These are phyloP conservation scores for Gila orcuttii DNA, from an alignment of 2,113 vertebrate genomes.

Conservation along the genomic window DNA sequence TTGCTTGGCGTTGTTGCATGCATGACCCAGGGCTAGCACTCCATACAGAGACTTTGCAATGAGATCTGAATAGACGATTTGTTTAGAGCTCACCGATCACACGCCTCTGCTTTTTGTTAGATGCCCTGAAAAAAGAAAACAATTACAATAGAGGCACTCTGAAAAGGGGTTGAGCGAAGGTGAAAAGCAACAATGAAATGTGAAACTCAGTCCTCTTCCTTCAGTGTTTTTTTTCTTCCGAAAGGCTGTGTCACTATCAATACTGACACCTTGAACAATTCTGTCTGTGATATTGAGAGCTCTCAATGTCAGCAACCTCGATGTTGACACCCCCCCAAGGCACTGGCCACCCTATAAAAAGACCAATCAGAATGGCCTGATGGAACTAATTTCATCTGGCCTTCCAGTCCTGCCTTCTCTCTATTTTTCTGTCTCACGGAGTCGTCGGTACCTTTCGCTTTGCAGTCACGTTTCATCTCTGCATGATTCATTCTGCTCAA, in stretches of 20 bases:
- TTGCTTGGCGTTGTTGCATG: background rate
- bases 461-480: constrained; percentile 78
- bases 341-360: constrained; percentile 71
- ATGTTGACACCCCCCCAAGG: constrained; percentile 69
- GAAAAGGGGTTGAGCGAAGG: constrained; percentile 47
- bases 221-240: constrained; percentile 44
- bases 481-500: constrained; percentile 83
- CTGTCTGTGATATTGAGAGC: constrained; percentile 74
- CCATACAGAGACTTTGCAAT: background rate
- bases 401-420: constrained; percentile 64
- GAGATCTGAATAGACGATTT: constrained; percentile 34
- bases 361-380: constrained; percentile 73
- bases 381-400: constrained; percentile 77
- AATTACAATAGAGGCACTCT: constrained; percentile 23
- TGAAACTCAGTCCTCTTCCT: constrained; percentile 57
- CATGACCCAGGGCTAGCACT: constrained; percentile 3
- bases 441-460: constrained; percentile 75
- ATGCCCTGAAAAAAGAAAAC: constrained; percentile 42
- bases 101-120: background rate
- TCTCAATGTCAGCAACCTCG: constrained; percentile 70
- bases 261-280: constrained; percentile 75
- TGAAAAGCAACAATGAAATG: constrained; percentile 13
- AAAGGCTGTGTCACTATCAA: constrained; percentile 69
- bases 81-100: constrained; percentile 13
- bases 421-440: constrained; percentile 60